Base-by-base conservation (phyloP, 1,140 invertebrate genomes). In the Drosophila orena region DNA sequence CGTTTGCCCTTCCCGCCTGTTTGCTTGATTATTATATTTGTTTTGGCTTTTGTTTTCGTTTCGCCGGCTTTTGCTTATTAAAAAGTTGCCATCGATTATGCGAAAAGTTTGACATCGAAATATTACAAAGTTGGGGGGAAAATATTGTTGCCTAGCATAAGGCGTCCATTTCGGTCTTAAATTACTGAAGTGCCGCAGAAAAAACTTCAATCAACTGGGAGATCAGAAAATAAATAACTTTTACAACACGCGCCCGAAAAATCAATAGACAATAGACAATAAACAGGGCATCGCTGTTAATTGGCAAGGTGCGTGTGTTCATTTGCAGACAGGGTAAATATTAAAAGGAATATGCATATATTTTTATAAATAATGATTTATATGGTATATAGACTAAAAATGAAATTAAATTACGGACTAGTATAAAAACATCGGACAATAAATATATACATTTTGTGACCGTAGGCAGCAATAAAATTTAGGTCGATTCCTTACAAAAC, bases 1-100 rank as follows among this genome's bases (percentile, higher is more conserved):
- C 54, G 44, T 27, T 5, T 34, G 24, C 54, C 58, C 27, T 22
- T 17, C 22, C 38, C 55, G 52, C 75, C 50, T 44, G 68, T 44
- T 60, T 76, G 62, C 66, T 61, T 81, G 77, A 83, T 83, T 74
- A 74, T 74, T 88, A 78, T 78, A 77, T 65, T 84, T 79, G 58
- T 66, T 59, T 70, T 78, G 46, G 55, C 46, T 59, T 49, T 76
- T 79, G 46, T 58, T 71, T 64, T 46, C 76, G 44, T 52, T 79
- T 40, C 46, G 58, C 40, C 52, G 56, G 50, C 47, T 72, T 58
- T 70, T 77, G 69, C 75, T 86, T 88, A 86, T 86, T 86, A 88
- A 86, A 86, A 86, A 86, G 78, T 83, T 88, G 62, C 52, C 38
- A 77, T 53, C 65, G 70, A 54, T 88, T 77, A 72, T 58, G 44